Percentiles rank a stretch among this genome's conserved stretches.
phyloP scores from a whole-genome alignment of 2,113 vertebrate genomes.

The Columbina picui region DNA sequence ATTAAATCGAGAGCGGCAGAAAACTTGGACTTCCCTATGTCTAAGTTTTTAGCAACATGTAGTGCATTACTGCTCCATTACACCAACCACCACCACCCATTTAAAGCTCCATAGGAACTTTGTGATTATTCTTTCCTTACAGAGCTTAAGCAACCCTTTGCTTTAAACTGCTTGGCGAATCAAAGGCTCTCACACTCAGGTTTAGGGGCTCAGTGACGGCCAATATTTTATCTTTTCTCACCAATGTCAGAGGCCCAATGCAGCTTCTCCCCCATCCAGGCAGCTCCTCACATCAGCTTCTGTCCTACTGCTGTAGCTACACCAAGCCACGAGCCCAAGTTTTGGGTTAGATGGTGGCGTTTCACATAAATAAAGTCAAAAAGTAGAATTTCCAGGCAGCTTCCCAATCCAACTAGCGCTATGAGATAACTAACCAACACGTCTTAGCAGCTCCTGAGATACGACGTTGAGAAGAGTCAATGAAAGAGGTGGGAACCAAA shows the following conservation, averaged over 20 bases:
- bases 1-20: not conserved
- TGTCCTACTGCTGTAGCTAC: accelerated
- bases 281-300: not conserved
- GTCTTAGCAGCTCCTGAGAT: accelerated
- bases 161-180: not conserved
- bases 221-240: not conserved
- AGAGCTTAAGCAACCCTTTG: not conserved
- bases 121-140: too few species aligned
- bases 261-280: not conserved
- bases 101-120: not conserved
- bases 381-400: not conserved
- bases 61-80: not conserved
- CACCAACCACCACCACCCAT: not conserved
- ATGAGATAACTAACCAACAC: not conserved
- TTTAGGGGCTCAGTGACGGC: too few species aligned
- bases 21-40: not conserved
- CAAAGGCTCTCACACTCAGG: too few species aligned
- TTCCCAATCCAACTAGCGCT: accelerated
- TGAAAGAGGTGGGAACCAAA: accelerated
- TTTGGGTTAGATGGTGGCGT: accelerated
- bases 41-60: not conserved
- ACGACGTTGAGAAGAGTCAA: not conserved
- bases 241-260: too few species aligned
- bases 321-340: not conserved
- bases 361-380: accelerated